These are phyloP conservation scores for Diglossa brunneiventris DNA, from an alignment of 2,113 vertebrate genomes.

Conservation along the genomic window DNA sequence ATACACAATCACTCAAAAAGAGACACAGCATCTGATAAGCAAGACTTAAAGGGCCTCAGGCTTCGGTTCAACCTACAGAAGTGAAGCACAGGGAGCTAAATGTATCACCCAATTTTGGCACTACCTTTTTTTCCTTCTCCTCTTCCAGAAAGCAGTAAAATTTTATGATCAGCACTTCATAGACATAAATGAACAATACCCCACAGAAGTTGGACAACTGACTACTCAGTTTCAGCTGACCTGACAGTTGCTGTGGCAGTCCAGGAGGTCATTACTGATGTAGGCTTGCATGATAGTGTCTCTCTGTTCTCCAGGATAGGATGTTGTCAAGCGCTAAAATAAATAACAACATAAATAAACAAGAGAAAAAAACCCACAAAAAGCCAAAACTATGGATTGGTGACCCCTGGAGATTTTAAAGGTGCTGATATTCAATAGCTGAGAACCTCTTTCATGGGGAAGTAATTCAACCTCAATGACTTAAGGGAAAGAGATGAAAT, in stretches of 20 bases:
- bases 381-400: not conserved
- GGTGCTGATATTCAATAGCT: not conserved
- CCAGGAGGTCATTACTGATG: slow-evolving; percentile 89
- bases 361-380: not conserved
- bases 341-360: not conserved
- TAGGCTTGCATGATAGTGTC: slow-evolving; percentile 92
- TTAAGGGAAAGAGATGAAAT: not conserved
- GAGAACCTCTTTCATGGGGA: not conserved
- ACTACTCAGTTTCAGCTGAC: slow-evolving; percentile 49
- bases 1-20: not conserved
- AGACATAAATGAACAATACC: not conserved
- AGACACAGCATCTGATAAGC: not conserved
- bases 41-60: not conserved
- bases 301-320: slow-evolving; percentile 91
- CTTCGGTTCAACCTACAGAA: not conserved
- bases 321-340: slow-evolving; percentile 88
- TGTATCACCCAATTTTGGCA: not conserved
- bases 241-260: slow-evolving; percentile 75
- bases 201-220: not conserved
- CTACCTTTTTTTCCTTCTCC: not conserved
- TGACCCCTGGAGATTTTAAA: not conserved
- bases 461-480: not conserved
- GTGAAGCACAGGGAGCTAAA: not conserved
- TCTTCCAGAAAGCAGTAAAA: not conserved
- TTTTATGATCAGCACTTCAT: not conserved